Evolutionary conservation across 2,888 invertebrate species (phyloP), one percentile per base, ranked within the genome.

Genomic region (Noctua janthina): DNA sequence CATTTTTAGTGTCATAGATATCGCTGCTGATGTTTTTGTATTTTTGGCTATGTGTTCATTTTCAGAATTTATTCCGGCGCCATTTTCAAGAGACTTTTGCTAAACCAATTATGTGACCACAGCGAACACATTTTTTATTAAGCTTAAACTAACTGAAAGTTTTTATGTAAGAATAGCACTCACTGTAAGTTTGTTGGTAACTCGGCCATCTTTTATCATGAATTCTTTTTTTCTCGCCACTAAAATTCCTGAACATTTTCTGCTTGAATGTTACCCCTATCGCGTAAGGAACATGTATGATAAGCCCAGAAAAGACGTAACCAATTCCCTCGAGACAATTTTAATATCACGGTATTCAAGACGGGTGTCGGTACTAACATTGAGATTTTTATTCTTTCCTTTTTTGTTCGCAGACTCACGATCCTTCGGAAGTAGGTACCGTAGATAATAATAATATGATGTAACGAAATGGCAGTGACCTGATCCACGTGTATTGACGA

Each of bases 271-370:
- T 46, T 59, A 74, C 39, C 70, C 64, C n/a, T 81, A 39, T 49
- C 66, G 39, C 80, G 20, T 46, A 51, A 62, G 73, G 70, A 68
- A 70, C 85, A 85, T 6, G 70, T 17, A 17, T 67, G 81, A 85
- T 83, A 85, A 83, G 85, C 49, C 17, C 54, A 1, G 46, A 76
- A 59, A 62, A 86, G 43, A 54, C 71, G 64, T 70, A 46, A 70
- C 77, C 72, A 86, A 72, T 76, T 72, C 83, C 59, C 86, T 5
- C 4, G 46, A 76, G 76, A 70, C 69, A 17, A 70, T 70, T 83
- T 83, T 81, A 83, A 80, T 76, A 76, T 54, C 86, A 13, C 56
- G 20, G 46, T 29, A 86, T 64, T 85, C 83, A 71, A 72, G 70
- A 62, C 75, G 62, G 11, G 54, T 54, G 66, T 74, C 59, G 17